A percentile compares a stretch with the other conserved stretches of the same genome.
phyloP scores from a whole-genome alignment of 2,797 vertebrate species.

The Pristis pectinata region DNA sequence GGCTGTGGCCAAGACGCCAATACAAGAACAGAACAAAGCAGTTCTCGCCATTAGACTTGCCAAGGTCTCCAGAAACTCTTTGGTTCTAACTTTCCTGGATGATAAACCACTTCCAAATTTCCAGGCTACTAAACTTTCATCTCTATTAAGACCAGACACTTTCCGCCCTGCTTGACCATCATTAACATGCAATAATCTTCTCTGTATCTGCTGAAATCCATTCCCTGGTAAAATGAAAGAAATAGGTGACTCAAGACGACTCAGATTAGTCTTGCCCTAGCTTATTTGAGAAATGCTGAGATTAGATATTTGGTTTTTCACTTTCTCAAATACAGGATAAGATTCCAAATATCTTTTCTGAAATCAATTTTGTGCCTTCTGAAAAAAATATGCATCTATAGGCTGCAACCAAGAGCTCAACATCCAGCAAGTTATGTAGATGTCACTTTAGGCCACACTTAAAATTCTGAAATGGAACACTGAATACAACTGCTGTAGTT shows the following conservation, averaged over 20 bases:
- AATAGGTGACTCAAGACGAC: background rate
- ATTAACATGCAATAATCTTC: background rate
- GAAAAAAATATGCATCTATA: background rate
- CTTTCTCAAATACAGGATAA: background rate
- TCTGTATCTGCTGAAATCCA: background rate
- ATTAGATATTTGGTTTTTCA: background rate
- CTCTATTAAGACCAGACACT: background rate
- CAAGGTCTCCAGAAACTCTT: background rate
- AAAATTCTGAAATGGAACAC: background rate
- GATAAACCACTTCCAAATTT: no score
- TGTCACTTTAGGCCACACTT: background rate
- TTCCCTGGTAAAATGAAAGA: background rate
- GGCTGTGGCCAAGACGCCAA: background rate
- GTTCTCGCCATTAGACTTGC: background rate
- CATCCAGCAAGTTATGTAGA: no score
- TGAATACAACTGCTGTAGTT: background rate
- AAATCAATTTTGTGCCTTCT: background rate
- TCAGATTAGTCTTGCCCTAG: background rate
- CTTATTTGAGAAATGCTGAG: background rate
- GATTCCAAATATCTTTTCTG: background rate
- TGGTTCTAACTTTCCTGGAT: background rate
- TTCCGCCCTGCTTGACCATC: background rate
- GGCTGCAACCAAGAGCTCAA: background rate
- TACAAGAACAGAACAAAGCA: background rate
- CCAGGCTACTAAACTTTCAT: no score